Percentiles rank a stretch among this genome's conserved stretches.
Evolutionary conservation across 2,888 invertebrate species (phyloP).

Genomic region (Arctia plantaginis): DNA sequence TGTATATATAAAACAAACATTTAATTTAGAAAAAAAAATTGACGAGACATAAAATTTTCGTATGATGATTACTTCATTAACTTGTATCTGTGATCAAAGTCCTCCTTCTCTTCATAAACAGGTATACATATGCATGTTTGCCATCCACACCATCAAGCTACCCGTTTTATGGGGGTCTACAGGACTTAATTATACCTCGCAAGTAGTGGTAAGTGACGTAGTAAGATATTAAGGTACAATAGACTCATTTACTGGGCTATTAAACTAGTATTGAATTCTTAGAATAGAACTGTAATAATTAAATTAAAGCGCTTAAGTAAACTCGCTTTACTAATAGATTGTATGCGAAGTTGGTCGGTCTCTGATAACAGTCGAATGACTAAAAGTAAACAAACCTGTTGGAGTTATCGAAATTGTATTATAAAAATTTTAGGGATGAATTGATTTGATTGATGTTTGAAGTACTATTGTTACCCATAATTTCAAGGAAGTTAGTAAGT

Average conservation of each 20-base stretch:
- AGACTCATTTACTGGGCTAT: conserved; percentile 10
- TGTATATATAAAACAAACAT: background rate
- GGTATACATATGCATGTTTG: conserved; percentile 31
- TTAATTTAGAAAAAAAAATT: background rate
- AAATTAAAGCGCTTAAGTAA: background rate
- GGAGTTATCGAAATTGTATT: background rate
- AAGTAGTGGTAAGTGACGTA: conserved; percentile 26
- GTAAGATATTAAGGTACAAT: conserved; percentile 37
- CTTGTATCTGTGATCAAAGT: background rate
- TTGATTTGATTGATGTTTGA: background rate
- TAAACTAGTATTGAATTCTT: background rate
- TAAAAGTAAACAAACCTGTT: background rate
- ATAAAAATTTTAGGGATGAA: background rate
- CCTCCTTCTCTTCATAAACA: conserved; percentile 13
- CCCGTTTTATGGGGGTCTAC: conserved; percentile 45
- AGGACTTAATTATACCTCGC: conserved; percentile 40
- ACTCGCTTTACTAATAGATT: background rate
- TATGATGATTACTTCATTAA: background rate
- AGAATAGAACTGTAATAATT: background rate
- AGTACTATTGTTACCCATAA: background rate
- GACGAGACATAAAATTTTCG: background rate
- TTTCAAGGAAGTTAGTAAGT: background rate
- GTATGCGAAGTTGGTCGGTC: background rate
- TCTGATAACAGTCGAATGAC: conserved; percentile 1
- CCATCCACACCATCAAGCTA: conserved; percentile 29